Evolutionary conservation across 1,140 invertebrate species (phyloP), one percentile per base, ranked within the genome.

Genomic region (Drosophila mojavensis): DNA sequence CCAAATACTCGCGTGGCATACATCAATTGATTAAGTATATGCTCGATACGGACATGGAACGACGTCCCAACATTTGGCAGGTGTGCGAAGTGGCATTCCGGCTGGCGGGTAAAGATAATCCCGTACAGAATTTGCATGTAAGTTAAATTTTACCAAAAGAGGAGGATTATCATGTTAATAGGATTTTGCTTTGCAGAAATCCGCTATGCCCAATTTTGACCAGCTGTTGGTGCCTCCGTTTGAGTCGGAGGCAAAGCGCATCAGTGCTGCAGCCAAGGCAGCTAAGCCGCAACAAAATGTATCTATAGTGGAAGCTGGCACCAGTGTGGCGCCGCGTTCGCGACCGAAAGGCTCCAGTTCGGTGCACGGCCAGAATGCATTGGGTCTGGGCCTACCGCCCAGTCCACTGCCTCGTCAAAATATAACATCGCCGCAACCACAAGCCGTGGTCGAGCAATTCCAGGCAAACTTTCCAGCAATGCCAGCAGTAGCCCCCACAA

Each of bases 61-160:
- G 95, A 65, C 93, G 97, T 86, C 97, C 97, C 11, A 97, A 98
- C 93, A 98, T 98, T 86, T 98, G 95, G 93, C 97, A 98, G 95
- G 96, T 98, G 58, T 96, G 96, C 68, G 94, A 94, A 82, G 93
- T 97, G 76, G 96, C 96, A 48, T 98, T 97, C 92, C 94, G 94
- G 76, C 91, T 98, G 63, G 85, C 94, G 55, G 95, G 95, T 55
- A 96, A 95, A 92, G 95, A 96, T 60, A 96, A 95, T 93, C 96
- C 96, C 48, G 95, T 97, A 62, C 95, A 96, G 92, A 98, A 98
- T 94, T 93, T 97, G 92, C 94, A 96, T 93, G 96, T 97, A 93
- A 94, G 94, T 93, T 36, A 0, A 9, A 50, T 41, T 33, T 17
- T 39, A 36, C 0, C 17, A 11, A 26, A 24, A 50, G 48, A 5